Conservation (phyloP, 1,140 invertebrate genomes). For the Bombyx mandarina region DNA sequence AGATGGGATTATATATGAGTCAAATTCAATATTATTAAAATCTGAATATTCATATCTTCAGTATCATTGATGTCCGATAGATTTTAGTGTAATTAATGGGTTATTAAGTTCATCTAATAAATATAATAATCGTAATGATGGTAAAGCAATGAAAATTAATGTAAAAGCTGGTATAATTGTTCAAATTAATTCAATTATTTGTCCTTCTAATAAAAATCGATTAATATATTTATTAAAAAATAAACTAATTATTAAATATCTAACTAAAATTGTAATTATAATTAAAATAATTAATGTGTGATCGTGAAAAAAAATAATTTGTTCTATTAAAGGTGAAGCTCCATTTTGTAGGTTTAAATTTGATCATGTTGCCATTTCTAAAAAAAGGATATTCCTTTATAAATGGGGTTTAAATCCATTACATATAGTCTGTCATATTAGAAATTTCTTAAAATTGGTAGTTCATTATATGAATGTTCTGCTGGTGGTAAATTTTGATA, state of each 20-base stretch:
- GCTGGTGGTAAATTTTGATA: no score
- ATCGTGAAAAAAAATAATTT: no score
- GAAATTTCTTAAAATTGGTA: constrained; percentile 70
- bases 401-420: constrained; percentile 75
- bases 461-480: constrained; percentile 72
- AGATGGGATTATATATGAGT: constrained; percentile 33
- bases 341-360: constrained; percentile 72
- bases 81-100: constrained; percentile 1
- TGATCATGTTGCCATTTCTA: constrained; percentile 69
- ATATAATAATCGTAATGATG: constrained; percentile 5
- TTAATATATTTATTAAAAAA: constrained; percentile 6
- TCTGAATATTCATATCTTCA: constrained; percentile 73
- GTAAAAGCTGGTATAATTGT: constrained; percentile 4
- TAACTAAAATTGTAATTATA: constrained; percentile 3
- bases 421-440: constrained; percentile 74
- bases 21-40: no score
- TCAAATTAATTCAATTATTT: constrained; percentile 4
- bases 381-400: constrained; percentile 72
- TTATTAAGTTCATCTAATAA: constrained; percentile 4
- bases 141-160: constrained; percentile 3
- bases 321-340: constrained; percentile 68
- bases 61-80: constrained; percentile 74
- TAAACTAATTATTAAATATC: constrained; percentile 1
- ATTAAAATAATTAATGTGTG: no score
- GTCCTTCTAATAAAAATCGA: constrained; percentile 2